phyloP scores from a whole-genome alignment of 2,113 vertebrate genomes.

The Lophochroa leadbeateri region DNA sequence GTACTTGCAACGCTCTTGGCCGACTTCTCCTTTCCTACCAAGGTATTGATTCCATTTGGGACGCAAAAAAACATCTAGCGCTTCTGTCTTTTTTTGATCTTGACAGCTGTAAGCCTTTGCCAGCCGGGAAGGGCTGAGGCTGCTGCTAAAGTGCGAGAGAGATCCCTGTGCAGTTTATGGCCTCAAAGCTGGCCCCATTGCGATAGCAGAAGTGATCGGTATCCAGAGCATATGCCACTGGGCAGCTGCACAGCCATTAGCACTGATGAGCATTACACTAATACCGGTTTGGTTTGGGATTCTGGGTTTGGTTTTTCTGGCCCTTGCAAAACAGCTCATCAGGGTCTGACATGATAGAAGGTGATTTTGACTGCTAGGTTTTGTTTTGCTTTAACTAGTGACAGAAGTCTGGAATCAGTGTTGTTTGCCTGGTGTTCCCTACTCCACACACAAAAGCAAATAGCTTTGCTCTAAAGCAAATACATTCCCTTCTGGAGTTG shows the following conservation, averaged over 20 bases:
- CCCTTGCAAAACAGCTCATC: neutral
- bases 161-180: neutral
- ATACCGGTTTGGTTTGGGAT: neutral
- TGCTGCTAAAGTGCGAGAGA: neutral
- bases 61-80: neutral
- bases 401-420: neutral
- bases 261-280: fast-evolving
- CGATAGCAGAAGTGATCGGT: neutral
- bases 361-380: neutral
- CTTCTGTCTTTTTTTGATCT: neutral
- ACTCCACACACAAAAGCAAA: neutral
- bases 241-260: neutral
- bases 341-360: neutral
- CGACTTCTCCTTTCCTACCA: neutral
- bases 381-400: neutral
- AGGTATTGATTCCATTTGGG: neutral
- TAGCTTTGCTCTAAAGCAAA: neutral
- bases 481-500: neutral
- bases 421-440: neutral
- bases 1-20: neutral
- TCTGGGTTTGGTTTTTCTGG: neutral
- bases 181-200: neutral
- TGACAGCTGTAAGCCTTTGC: neutral
- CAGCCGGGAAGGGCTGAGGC: neutral
- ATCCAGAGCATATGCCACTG: neutral